Evolutionary conservation across 1,140 invertebrate genomes (phyloP).

Genomic region (Aphaenogaster ashmeadi): DNA sequence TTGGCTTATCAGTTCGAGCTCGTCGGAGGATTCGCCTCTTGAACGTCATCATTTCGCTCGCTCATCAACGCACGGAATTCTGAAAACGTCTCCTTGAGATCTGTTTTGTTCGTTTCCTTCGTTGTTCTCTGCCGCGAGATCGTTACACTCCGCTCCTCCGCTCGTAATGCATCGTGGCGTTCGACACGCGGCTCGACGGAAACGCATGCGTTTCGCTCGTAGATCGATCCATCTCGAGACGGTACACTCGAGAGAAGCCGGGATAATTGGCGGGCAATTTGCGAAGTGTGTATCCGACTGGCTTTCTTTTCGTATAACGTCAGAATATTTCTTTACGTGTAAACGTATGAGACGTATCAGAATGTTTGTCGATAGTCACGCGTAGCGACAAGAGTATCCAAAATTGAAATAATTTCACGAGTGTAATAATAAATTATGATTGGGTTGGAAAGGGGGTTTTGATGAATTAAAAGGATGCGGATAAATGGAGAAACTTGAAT

Average conservation of each 20-base stretch:
- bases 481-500: background rate
- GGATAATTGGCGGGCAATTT: constrained; percentile 21
- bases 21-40: too few relatives aligned
- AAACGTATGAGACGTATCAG: background rate
- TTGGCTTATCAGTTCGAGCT: too few relatives aligned
- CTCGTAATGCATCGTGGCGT: constrained; percentile 32
- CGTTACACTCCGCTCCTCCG: constrained; percentile 17
- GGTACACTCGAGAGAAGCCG: background rate
- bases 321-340: background rate
- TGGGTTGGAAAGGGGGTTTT: background rate
- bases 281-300: background rate
- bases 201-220: constrained; percentile 16
- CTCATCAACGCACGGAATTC: background rate
- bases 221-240: constrained; percentile 4
- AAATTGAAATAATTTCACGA: background rate
- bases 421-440: background rate
- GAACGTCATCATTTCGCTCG: background rate
- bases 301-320: background rate
- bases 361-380: background rate
- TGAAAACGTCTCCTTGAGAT: background rate
- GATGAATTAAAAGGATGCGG: background rate
- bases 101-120: background rate
- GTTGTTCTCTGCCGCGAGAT: constrained; percentile 1
- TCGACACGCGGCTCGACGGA: constrained; percentile 9
- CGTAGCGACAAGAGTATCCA: background rate